phyloP scores from a whole-genome alignment of 2,113 vertebrate genomes.

The Bagarius yarrelli region DNA sequence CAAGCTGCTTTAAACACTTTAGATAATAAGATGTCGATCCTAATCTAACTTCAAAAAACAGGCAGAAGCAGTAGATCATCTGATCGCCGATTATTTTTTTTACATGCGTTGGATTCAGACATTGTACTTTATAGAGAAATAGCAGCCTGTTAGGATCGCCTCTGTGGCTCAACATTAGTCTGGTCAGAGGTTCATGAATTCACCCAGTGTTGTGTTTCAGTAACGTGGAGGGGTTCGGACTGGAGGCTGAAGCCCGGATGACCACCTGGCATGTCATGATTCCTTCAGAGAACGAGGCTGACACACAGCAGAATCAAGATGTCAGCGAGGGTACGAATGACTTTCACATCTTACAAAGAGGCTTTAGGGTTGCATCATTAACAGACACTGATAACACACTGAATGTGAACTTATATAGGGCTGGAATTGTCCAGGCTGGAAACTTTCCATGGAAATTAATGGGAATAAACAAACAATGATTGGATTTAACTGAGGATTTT shows the following conservation, averaged over 20 bases:
- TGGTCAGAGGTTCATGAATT: background rate
- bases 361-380: background rate
- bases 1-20: too few relatives aligned
- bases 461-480: too few relatives aligned
- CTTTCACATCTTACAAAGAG: background rate
- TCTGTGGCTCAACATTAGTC: background rate
- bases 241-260: constrained; percentile 98
- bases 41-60: too few relatives aligned
- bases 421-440: too few relatives aligned
- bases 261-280: constrained; percentile 99
- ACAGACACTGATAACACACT: background rate
- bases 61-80: too few relatives aligned
- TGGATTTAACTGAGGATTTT: too few relatives aligned
- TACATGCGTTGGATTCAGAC: too few relatives aligned
- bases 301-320: constrained; percentile 85
- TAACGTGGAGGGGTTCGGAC: constrained; percentile 90
- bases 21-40: too few relatives aligned
- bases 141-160: background rate
- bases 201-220: constrained; percentile 64
- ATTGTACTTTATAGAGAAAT: background rate
- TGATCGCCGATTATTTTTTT: too few relatives aligned
- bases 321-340: constrained; percentile 82
- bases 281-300: constrained; percentile 85
- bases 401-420: too few relatives aligned
- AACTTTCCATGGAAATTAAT: too few relatives aligned